Base-by-base conservation (phyloP, 2,797 vertebrate genomes). In the Poeciliopsis turneri region DNA sequence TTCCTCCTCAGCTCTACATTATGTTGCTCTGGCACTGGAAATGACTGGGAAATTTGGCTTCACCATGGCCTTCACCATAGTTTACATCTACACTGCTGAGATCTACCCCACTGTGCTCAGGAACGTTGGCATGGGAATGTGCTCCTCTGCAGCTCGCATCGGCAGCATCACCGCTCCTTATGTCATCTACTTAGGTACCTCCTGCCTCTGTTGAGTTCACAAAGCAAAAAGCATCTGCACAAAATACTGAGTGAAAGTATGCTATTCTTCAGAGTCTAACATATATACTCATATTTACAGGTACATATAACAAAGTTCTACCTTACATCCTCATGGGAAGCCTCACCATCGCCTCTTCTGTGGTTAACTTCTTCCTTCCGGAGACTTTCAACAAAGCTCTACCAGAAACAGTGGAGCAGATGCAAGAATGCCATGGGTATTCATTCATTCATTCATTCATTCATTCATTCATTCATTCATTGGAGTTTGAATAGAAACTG, bases 281-380 rank as follows among this genome's bases (percentile, higher is more conserved):
- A 25, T 9, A 13, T 45, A 72, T 4, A 23, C 75, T 16, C 0
- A 71, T 82, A 39, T 73, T 89, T 9, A 7, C 71, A 99, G 98
- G 97, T 77, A 94, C 95, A 45, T 97, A 97, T n/a, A 95, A 97
- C 79, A 96, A 96, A 81, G 95, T 94, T 92, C 92, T 99, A 71
- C 98, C 98, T 76, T 99, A 98, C 87, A 95, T 98, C 77, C 93
- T 99, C 76, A 98, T 99, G 96, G 98, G 98, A 55, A 97, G 96
- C 78, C 94, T 98, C 77, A 98, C 97, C 5, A 93, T 98, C 49
- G 90, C 95, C 1, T 96, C 97, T 74, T 97, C 97, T 70, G 93
- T 97, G 75, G 92, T 97, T 20, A 97, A 97, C 84, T 75, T 98
- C 0, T 97, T 98, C 82, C 96, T 99, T 47, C 98, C 98, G 0